These are phyloP conservation scores for Dissostichus mawsoni DNA, from an alignment of 2,113 vertebrate species.

Conservation along the genomic window DNA sequence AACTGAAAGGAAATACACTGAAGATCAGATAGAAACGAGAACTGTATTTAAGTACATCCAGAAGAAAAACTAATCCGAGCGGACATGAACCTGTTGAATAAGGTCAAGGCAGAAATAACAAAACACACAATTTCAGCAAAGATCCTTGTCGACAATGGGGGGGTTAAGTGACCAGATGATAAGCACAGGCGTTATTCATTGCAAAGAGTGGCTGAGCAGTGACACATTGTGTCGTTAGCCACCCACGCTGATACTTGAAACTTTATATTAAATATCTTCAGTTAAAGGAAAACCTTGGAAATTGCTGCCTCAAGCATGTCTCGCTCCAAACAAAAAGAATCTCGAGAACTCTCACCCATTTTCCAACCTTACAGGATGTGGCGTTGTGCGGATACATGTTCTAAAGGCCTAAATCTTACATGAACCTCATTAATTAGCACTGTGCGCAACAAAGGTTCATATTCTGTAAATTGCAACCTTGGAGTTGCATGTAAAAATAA, in stretches of 20 bases:
- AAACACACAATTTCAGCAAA: not conserved
- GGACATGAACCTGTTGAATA: conserved; percentile 27
- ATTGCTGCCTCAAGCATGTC: not conserved
- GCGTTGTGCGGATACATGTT: conserved; percentile 31
- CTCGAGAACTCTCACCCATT: conserved; percentile 17
- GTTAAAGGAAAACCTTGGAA: not conserved
- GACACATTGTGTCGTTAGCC: not conserved
- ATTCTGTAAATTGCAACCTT: conserved; percentile 47
- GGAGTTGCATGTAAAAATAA: conserved; percentile 36
- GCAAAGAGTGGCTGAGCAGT: not conserved
- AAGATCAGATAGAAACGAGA: conserved; percentile 28
- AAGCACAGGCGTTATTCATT: not conserved
- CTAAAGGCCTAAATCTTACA: not conserved
- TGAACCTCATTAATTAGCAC: conserved; percentile 46
- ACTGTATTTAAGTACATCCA: conserved; percentile 14
- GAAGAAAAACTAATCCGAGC: conserved; percentile 34
- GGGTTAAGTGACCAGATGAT: conserved; percentile 18
- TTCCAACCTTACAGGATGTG: conserved; percentile 12
- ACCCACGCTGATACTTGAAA: conserved; percentile 13
- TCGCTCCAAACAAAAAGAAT: not conserved
- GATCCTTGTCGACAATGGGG: conserved; percentile 6
- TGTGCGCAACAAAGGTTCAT: conserved; percentile 33
- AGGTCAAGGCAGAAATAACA: conserved; percentile 40
- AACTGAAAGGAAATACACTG: conserved; percentile 44
- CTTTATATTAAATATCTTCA: conserved; percentile 10